phyloP scores from a whole-genome alignment of 2,888 invertebrate genomes.

The Lasioglossum morio region DNA sequence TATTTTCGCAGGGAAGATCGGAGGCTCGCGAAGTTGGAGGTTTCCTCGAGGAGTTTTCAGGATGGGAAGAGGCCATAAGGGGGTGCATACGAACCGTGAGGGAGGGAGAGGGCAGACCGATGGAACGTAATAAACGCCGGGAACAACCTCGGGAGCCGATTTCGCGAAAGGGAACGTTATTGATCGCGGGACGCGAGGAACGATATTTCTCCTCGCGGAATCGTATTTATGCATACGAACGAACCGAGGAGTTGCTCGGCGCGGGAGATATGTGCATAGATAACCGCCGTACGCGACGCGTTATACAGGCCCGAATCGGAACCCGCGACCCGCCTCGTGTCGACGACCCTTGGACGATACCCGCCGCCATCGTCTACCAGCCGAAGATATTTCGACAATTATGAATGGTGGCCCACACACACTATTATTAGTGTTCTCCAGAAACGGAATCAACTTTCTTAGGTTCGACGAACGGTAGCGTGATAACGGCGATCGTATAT shows the following conservation, averaged over 20 bases:
- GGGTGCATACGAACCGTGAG: not conserved
- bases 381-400: conserved; percentile 13
- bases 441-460: not conserved
- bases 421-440: conserved; percentile 3
- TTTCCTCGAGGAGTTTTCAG: not conserved
- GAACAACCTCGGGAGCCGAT: conserved; percentile 30
- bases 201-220: conserved; percentile 62
- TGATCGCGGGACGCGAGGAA: conserved; percentile 56
- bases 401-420: not conserved
- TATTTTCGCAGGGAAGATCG: not conserved
- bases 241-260: conserved; percentile 51
- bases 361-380: no score
- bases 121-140: conserved; percentile 8
- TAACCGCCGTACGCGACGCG: conserved; percentile 69
- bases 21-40: not conserved
- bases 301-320: conserved; percentile 55
- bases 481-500: not conserved
- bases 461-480: not conserved
- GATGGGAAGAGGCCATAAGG: not conserved
- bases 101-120: not conserved
- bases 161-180: conserved; percentile 61
- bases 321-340: conserved; percentile 25
- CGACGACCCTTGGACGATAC: conserved; percentile 65
- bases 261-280: conserved; percentile 78
- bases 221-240: conserved; percentile 71